phyloP scores from a whole-genome alignment of 1,140 invertebrate genomes.

The Drosophila novamexicana region DNA sequence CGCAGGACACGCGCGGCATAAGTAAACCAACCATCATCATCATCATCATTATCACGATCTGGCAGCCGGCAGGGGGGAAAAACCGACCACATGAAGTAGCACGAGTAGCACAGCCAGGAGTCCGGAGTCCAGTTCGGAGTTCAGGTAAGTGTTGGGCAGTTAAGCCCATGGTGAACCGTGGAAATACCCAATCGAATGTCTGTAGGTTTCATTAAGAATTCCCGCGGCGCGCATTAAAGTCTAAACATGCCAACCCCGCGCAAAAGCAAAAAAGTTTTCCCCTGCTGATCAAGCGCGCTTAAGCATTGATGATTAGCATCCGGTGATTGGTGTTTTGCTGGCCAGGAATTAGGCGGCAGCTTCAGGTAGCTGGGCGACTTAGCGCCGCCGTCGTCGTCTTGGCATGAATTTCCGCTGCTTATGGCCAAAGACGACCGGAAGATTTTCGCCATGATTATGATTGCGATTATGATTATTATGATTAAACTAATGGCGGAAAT shows the following conservation, averaged over 20 bases:
- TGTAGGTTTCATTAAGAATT: conserved; percentile 78
- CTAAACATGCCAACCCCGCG: conserved; percentile 78
- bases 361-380: conserved; percentile 55
- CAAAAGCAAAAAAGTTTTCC: conserved; percentile 55
- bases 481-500: conserved; percentile 78
- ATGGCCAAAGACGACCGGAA: conserved; percentile 71
- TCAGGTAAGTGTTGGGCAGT: conserved; percentile 46
- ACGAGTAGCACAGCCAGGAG: conserved; percentile 11
- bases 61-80: conserved; percentile 47
- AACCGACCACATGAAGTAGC: conserved; percentile 53
- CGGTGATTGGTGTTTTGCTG: conserved; percentile 37
- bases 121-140: conserved; percentile 8
- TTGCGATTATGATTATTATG: conserved; percentile 61
- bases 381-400: conserved; percentile 54
- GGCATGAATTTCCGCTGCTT: conserved; percentile 72
- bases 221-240: conserved; percentile 79
- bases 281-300: conserved; percentile 39
- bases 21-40: conserved; percentile 40
- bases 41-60: conserved; percentile 59
- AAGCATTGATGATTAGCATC: conserved; percentile 76
- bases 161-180: conserved; percentile 19
- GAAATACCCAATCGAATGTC: conserved; percentile 53
- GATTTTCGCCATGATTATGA: conserved; percentile 74
- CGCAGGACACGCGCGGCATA: conserved; percentile 70
- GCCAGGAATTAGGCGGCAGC: not conserved